These are phyloP conservation scores for Bufotes viridis DNA, from an alignment of 2,797 vertebrate species.

Conservation along the genomic window DNA sequence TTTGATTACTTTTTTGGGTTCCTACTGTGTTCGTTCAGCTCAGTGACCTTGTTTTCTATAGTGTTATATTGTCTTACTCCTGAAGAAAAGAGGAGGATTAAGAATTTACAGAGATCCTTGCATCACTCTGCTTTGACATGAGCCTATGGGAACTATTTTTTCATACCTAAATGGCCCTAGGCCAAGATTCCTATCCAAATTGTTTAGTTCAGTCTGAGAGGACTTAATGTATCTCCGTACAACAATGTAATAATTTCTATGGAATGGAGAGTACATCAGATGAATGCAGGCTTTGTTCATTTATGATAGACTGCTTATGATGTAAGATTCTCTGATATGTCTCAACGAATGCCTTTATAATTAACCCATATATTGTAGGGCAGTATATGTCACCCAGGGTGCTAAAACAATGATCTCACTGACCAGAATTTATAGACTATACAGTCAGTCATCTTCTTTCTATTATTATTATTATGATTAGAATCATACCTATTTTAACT, in stretches of 20 bases:
- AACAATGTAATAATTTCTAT: constrained; percentile 42
- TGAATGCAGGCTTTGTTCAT: constrained; percentile 27
- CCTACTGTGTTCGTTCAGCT: constrained; percentile 85
- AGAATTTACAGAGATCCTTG: constrained; percentile 91
- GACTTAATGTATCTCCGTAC: constrained; percentile 40
- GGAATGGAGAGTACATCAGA: constrained; percentile 25
- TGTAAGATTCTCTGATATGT: constrained; percentile 34
- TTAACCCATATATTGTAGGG: neutral
- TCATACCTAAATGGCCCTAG: constrained; percentile 79
- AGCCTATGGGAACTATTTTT: constrained; percentile 80
- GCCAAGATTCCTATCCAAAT: constrained; percentile 79
- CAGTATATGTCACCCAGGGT: neutral
- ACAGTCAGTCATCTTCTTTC: too few species aligned
- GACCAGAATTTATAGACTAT: neutral
- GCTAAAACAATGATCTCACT: neutral
- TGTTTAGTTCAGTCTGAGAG: constrained; percentile 69
- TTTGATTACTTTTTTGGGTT: constrained; percentile 92
- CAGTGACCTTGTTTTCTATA: constrained; percentile 81
- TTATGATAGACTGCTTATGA: constrained; percentile 23
- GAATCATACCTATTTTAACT: neutral
- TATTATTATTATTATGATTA: neutral
- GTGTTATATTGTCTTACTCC: constrained; percentile 78
- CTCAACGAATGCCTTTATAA: neutral
- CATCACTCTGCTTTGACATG: constrained; percentile 86
- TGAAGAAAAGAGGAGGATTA: constrained; percentile 82